Evolutionary conservation across 2,888 invertebrate genomes (phyloP).

Genomic region (Andrena hattorfiana): DNA sequence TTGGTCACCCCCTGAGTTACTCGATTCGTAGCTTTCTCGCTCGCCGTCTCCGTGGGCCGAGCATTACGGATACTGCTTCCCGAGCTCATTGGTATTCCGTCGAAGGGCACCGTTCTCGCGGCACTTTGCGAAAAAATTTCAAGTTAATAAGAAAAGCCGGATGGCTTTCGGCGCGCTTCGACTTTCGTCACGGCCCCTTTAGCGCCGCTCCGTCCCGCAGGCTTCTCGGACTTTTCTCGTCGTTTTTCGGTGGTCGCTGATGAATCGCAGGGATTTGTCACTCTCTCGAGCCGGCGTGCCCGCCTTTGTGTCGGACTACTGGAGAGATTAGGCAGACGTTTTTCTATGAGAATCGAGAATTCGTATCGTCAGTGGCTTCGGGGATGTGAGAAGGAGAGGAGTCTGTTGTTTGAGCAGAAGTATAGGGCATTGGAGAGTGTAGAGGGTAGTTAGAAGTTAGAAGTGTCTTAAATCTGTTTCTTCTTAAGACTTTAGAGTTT

Average conservation of each 20-base stretch:
- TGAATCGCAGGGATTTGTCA: constrained; percentile 37
- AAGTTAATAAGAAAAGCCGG: constrained; percentile 85
- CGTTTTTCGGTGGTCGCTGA: neutral
- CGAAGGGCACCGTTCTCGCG: constrained; percentile 73
- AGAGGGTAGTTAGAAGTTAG: too few species aligned
- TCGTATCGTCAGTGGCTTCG: too few species aligned
- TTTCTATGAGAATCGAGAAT: too few species aligned
- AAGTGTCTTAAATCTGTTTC: too few species aligned
- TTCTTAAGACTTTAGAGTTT: too few species aligned
- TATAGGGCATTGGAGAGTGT: too few species aligned
- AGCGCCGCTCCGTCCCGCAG: constrained; percentile 39
- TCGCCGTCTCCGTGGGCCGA: constrained; percentile 62
- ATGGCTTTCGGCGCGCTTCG: constrained; percentile 79
- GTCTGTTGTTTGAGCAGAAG: too few species aligned
- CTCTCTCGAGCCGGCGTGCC: constrained; percentile 4
- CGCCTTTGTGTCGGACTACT: neutral
- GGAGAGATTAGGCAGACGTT: constrained; percentile 3
- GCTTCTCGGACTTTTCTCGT: constrained; percentile 16
- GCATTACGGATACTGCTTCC: constrained; percentile 68
- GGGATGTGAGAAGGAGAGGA: too few species aligned
- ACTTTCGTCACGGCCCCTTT: constrained; percentile 26
- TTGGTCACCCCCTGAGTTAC: constrained; percentile 57
- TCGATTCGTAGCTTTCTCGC: constrained; percentile 60
- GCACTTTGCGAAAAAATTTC: constrained; percentile 84
- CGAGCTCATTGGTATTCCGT: constrained; percentile 83